Evolutionary conservation across 2,113 vertebrate species (phyloP), one percentile per base, ranked within the genome.

Genomic region (Vulpes lagopus): DNA sequence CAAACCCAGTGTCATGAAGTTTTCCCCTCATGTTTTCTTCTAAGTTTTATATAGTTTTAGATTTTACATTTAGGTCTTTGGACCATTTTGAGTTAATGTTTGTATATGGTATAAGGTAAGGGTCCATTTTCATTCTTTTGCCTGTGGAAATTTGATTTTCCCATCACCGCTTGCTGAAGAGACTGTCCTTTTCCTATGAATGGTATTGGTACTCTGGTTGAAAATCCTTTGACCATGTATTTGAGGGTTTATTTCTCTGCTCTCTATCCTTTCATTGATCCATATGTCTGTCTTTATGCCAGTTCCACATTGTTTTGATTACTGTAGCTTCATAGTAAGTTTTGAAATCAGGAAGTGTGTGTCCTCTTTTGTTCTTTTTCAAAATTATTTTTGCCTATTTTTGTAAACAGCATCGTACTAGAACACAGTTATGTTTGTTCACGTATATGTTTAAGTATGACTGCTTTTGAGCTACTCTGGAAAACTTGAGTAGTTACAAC

Each of bases 311-410:
- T 49, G 62, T 57, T 30, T 55, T 55, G 32, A 55, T 91, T 59
- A 49, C 20, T 49, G 11, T 82, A 69, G 78, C n/a, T 92, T 71
- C 23, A 9, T 71, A 25, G 25, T 59, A 82, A 32, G 51, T 69
- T 91, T 81, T 69, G n/a, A 81, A 69, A 81, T 69, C n/a, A 69
- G 76, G 76, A 91, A 81, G 62, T 91, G 62, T 91, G 76, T 81
- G n/a, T 57, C 51, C 16, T 69, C 17, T 51, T 69, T 67, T 69
- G n/a, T 81, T 81, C n/a, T 16, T 69, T 81, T 69, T 69, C 89
- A 91, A 30, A 67, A 69, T 57, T 67, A n/a, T 81, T 73, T 69
- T 23, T 8, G 12, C 65, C 64, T 82, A 38, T 23, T 64, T 79
- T 79, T 79, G 17, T 43, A 12, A 78, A 38, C 65, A 43, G 57